Base-by-base conservation (phyloP, 2,888 invertebrate genomes). In the Hyppa rectilinea region DNA sequence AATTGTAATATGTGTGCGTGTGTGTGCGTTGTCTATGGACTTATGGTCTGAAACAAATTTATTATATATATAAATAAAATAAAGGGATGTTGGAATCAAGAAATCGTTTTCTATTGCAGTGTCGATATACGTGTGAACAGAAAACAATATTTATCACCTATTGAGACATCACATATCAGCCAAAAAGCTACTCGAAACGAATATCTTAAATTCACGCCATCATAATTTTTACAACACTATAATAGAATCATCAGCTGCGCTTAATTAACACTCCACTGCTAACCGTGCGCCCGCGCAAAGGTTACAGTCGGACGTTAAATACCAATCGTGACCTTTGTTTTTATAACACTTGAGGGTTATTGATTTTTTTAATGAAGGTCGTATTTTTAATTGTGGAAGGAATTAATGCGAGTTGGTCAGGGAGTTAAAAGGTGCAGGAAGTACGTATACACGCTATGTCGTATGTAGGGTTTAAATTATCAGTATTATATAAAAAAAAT, bases 281-380 rank as follows among this genome's bases (percentile, higher is more conserved):
- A 81, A 77, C 43, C 56, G 34, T 81, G 84, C 85, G 82, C 85
- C 55, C 60, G 89, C 85, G 86, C 81, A 91, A 91, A 91, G 91
- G 91, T 91, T 88, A 85, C 31, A 10, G 38, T 23, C 52, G 84
- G 80, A 87, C 92, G 92, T 92, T 92, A 91, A 87, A 91, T 92
- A 86, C 91, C 88, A 72, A 49, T 53, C 43, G 7, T 89, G 88
- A 90, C 88, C 87, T 88, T 87, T 85, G 83, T 88, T 86, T 89
- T 89, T 88, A 65, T 29, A 60, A 50, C 53, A 67, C 59, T 79
- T 40, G 40, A 69, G 70, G 61, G 65, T 72, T 80, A 83, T 65
- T 67, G 66, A 45, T 77, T 75, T 80, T 78, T 80, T 75, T 65
- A 60, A 78, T 72, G 64, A 81, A 74, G 65, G 75, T 63, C 70